Percentiles rank a stretch among this genome's conserved stretches.
Evolutionary conservation across 2,797 vertebrate species (phyloP).

Genomic region (Sebastes trivittatus): DNA sequence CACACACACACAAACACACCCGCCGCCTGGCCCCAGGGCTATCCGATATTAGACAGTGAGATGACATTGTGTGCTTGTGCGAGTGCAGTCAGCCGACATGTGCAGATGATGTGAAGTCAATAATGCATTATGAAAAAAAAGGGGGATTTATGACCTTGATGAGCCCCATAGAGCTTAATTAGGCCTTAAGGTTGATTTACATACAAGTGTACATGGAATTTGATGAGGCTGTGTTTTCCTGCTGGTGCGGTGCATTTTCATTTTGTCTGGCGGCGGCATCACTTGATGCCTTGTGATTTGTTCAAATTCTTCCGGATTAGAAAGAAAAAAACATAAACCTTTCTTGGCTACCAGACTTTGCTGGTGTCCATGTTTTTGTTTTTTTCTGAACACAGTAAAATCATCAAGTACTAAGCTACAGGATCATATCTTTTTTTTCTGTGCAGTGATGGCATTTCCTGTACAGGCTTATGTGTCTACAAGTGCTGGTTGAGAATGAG

Average conservation of each 20-base stretch:
- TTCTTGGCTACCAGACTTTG: not conserved
- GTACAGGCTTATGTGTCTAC: constrained; percentile 35
- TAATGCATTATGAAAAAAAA: constrained; percentile 85
- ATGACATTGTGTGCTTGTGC: constrained; percentile 81
- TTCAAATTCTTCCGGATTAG: constrained; percentile 25
- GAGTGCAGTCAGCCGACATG: constrained; percentile 81
- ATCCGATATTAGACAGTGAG: constrained; percentile 81
- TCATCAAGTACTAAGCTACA: constrained; percentile 3
- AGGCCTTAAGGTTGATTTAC: constrained; percentile 85
- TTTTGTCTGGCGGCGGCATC: constrained; percentile 37
- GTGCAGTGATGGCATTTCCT: constrained; percentile 44
- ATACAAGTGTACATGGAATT: constrained; percentile 74
- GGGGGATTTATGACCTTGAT: constrained; percentile 82
- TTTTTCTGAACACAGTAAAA: constrained; percentile 43
- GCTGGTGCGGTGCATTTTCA: constrained; percentile 43
- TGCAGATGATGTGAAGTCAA: constrained; percentile 83
- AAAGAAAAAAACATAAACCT: constrained; percentile 11
- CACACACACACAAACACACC: constrained; percentile 22
- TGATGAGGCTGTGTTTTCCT: constrained; percentile 67
- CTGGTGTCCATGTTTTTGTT: constrained; percentile 30
- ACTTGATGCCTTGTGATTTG: constrained; percentile 35
- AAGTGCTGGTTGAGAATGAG: constrained; percentile 22
- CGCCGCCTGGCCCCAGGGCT: constrained; percentile 72
- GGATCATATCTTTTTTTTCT: constrained; percentile 33
- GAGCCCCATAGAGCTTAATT: constrained; percentile 83